Conservation (phyloP, 2,797 vertebrate genomes). For the Sandelia bainsii region DNA sequence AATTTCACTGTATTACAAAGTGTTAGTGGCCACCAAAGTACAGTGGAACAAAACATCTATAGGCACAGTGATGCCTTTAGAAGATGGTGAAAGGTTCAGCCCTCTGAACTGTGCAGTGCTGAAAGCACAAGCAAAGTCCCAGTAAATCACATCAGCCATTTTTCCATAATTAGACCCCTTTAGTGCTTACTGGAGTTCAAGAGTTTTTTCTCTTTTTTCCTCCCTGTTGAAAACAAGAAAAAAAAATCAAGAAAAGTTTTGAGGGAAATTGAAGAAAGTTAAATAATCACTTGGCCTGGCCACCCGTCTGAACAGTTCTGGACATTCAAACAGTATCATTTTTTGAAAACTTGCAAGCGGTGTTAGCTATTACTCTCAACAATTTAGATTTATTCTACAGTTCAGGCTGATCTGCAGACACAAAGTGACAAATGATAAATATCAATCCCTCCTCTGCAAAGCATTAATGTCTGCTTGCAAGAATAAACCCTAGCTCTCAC, state of each 20-base stretch:
- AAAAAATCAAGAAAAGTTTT: constrained; percentile 44
- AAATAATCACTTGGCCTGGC: constrained; percentile 19
- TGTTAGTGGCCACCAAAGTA: background rate
- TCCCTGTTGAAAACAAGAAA: constrained; percentile 38
- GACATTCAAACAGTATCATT: constrained; percentile 27
- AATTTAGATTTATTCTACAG: constrained; percentile 49
- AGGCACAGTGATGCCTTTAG: constrained; percentile 14
- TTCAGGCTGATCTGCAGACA: constrained; percentile 57
- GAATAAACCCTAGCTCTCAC: constrained; percentile 83
- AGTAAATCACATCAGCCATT: constrained; percentile 48
- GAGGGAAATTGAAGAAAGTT: constrained; percentile 34
- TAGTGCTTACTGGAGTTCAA: constrained; percentile 36
- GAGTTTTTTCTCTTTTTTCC: constrained; percentile 10
- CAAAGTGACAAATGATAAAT: constrained; percentile 77
- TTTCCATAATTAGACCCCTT: constrained; percentile 45
- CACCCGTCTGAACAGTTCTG: constrained; percentile 7
- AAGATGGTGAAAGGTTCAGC: constrained; percentile 15
- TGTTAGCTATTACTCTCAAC: constrained; percentile 42
- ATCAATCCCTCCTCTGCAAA: constrained; percentile 75
- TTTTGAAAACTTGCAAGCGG: constrained; percentile 24
- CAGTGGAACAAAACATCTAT: constrained; percentile 6
- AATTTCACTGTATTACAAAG: background rate
- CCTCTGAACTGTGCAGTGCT: constrained; percentile 6
- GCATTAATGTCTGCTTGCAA: constrained; percentile 84
- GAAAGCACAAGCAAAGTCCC: constrained; percentile 35